Evolutionary conservation across 2,113 vertebrate genomes (phyloP).

Genomic region (Paradoxurus hermaphroditus): DNA sequence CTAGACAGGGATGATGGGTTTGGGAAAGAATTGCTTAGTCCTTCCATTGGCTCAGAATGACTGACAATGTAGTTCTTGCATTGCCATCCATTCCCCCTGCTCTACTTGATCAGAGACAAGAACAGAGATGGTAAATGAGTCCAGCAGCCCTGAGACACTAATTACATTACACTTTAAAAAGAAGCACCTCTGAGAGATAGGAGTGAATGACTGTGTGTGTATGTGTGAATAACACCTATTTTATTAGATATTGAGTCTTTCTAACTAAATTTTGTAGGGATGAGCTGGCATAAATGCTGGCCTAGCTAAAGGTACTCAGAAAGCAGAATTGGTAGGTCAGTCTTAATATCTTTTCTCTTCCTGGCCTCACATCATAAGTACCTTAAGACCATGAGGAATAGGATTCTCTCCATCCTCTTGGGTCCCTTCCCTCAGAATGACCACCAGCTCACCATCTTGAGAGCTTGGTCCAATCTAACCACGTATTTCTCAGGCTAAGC

Average conservation of each 20-base stretch:
- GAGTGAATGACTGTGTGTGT: not conserved
- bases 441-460: not conserved
- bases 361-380: not conserved
- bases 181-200: not conserved
- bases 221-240: not conserved
- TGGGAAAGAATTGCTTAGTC: conserved; percentile 21
- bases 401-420: not conserved
- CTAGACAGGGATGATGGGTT: not conserved
- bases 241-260: not conserved
- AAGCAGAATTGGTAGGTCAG: not conserved
- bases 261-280: not conserved
- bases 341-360: not conserved
- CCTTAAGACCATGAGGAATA: not conserved
- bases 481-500: not conserved
- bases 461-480: not conserved
- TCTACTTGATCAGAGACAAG: conserved; percentile 31
- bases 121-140: conserved; percentile 15
- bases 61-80: not conserved
- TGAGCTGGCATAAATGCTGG: not conserved
- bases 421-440: not conserved
- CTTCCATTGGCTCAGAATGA: conserved; percentile 32
- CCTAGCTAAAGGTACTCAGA: not conserved
- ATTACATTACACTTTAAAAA: not conserved
- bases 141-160: not conserved
- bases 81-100: not conserved